Base-by-base conservation (phyloP, 2,113 vertebrate species). In the Toxotes chatareus region DNA sequence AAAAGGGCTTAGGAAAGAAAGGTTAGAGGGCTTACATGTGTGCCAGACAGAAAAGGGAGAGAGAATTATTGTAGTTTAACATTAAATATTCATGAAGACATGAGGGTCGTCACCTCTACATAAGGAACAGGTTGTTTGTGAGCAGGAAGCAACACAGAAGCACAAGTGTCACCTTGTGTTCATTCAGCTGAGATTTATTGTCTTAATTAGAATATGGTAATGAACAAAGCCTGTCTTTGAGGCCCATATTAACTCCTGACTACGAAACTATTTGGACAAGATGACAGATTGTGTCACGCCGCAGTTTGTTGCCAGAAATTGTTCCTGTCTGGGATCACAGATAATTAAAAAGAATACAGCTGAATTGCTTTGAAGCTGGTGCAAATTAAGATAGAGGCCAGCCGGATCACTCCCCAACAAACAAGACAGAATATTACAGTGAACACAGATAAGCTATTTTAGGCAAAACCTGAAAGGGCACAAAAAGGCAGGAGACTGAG, bases 161-260 rank as follows among this genome's bases (percentile, higher is more conserved):
- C 21, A 67, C 3, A 21, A 32, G 32, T 64, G 71, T 80, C 79
- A 88, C 49, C 27, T 60, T 79, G 55, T 86, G 65, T 72, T 84
- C 27, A 62, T 32, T 68, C 64, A 78, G 70, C 63, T 66, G 38
- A 73, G 76, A 59, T 79, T 85, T 83, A 88, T 84, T 72, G 38
- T 86, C 66, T 86, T 74, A 70, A 84, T 91, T 89, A 74, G 44
- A 84, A 79, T 59, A 74, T 79, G 42, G 1, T 75, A 88, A 89
- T 90, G 70, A 84, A 64, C 36, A 79, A 0, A 66, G 12, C 1
- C 17, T 53, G 23, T 76, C 17, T 46, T 11, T 32, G 14, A 49
- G 53, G 57, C 13, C 0, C 1, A 21, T 65, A 55, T 70, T 67
- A 78, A 78, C 60, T 76, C 56, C 61, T 55, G 53, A 76, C 65